These are phyloP conservation scores for Pipistrellus pipistrellus DNA, from an alignment of 2,797 vertebrate genomes.

Conservation along the genomic window DNA sequence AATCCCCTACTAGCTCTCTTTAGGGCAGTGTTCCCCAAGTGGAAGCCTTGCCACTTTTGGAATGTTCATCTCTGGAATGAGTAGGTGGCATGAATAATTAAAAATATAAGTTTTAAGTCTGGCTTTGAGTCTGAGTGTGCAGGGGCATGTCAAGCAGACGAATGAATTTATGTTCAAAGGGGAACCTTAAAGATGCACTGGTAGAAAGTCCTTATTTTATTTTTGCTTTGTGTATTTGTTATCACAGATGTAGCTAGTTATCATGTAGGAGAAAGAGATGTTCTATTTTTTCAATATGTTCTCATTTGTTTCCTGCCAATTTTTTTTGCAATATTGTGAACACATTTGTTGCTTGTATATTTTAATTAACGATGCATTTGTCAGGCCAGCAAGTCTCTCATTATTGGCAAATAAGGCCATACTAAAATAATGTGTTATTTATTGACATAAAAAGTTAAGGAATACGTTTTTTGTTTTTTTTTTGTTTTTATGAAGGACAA, in stretches of 20 bases:
- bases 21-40: not conserved
- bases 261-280: constrained; percentile 43
- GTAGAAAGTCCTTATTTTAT: constrained; percentile 20
- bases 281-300: constrained; percentile 62
- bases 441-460: constrained; percentile 38
- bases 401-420: constrained; percentile 71
- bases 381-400: constrained; percentile 70
- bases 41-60: not conserved
- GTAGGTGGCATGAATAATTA: not conserved
- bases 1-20: not conserved
- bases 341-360: constrained; percentile 63
- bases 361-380: constrained; percentile 78
- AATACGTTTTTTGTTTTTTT: not conserved
- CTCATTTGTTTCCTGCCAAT: constrained; percentile 75
- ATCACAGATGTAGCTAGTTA: constrained; percentile 12
- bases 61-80: constrained; percentile 3
- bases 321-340: constrained; percentile 68
- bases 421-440: constrained; percentile 61
- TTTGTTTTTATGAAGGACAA: not conserved
- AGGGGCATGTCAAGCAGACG: not conserved
- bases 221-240: constrained; percentile 53
- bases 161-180: not conserved
- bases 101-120: not conserved
- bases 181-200: not conserved
- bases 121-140: not conserved